Percentiles rank a stretch among this genome's conserved stretches.
Evolutionary conservation across 2,797 vertebrate species (phyloP).

Genomic region (Sarcophilus harrisii): DNA sequence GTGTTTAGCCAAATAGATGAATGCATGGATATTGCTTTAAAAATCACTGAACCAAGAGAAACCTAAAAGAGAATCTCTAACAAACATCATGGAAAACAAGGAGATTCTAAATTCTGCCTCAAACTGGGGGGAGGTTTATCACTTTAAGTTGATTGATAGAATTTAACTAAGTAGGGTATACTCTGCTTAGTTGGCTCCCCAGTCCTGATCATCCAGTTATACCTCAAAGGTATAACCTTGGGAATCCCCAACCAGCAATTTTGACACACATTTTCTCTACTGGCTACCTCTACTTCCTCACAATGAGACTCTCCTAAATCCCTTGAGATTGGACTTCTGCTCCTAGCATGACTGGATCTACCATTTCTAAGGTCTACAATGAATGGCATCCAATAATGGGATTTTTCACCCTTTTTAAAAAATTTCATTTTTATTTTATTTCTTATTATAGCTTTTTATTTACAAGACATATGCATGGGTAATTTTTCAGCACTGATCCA

Average conservation of each 20-base stretch:
- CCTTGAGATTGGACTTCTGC: constrained; percentile 5
- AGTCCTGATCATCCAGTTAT: background rate
- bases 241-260: too few species aligned
- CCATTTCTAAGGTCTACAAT: background rate
- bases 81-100: background rate
- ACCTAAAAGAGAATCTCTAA: background rate
- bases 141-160: background rate
- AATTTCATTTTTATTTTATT: too few species aligned
- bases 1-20: background rate
- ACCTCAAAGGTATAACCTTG: background rate
- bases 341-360: background rate
- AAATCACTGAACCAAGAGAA: background rate
- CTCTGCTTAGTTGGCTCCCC: background rate
- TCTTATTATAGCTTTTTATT: too few species aligned
- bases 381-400: background rate
- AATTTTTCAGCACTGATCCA: too few species aligned
- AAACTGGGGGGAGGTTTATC: background rate
- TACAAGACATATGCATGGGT: too few species aligned
- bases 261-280: background rate
- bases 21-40: background rate
- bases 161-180: background rate
- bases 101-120: too few species aligned
- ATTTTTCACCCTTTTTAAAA: background rate
- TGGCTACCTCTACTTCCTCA: background rate
- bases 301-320: background rate